These are phyloP conservation scores for Andrena chrysosceles DNA, from an alignment of 2,888 invertebrate species.

Conservation along the genomic window DNA sequence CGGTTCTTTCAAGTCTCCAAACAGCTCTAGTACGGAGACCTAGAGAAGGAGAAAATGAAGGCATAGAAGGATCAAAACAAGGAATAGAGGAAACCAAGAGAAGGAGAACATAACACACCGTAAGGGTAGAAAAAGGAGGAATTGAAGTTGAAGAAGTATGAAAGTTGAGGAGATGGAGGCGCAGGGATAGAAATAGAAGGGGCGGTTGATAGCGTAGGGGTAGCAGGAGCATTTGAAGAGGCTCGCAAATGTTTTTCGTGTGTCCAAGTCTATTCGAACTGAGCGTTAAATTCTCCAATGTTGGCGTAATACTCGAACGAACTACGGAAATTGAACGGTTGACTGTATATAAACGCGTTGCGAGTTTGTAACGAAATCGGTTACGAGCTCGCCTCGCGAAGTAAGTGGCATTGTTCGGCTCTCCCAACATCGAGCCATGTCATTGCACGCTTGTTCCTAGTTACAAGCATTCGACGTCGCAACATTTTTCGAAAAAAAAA, in stretches of 20 bases:
- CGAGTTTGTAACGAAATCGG: slow-evolving; percentile 28
- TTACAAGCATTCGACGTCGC: neutral
- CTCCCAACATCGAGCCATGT: slow-evolving; percentile 1
- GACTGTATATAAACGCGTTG: neutral
- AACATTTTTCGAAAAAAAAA: neutral
- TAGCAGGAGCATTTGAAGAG: too few species aligned
- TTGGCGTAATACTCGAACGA: slow-evolving; percentile 18
- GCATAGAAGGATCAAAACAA: too few species aligned
- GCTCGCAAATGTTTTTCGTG: neutral
- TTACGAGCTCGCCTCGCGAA: slow-evolving; percentile 11
- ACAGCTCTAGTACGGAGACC: too few species aligned
- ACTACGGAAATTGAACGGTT: slow-evolving; percentile 17
- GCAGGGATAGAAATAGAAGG: too few species aligned
- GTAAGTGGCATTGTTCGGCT: slow-evolving; percentile 25
- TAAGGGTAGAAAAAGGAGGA: too few species aligned
- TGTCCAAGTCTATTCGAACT: neutral
- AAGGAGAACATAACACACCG: too few species aligned
- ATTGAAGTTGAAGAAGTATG: too few species aligned
- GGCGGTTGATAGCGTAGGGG: too few species aligned
- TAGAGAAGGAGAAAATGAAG: too few species aligned
- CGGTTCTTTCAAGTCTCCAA: too few species aligned
- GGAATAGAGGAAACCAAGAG: too few species aligned
- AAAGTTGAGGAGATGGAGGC: too few species aligned
- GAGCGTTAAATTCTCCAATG: slow-evolving; percentile 1
- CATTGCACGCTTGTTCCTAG: neutral